Conservation (phyloP, 1,140 invertebrate genomes). For the Potamilus streckersoni region DNA sequence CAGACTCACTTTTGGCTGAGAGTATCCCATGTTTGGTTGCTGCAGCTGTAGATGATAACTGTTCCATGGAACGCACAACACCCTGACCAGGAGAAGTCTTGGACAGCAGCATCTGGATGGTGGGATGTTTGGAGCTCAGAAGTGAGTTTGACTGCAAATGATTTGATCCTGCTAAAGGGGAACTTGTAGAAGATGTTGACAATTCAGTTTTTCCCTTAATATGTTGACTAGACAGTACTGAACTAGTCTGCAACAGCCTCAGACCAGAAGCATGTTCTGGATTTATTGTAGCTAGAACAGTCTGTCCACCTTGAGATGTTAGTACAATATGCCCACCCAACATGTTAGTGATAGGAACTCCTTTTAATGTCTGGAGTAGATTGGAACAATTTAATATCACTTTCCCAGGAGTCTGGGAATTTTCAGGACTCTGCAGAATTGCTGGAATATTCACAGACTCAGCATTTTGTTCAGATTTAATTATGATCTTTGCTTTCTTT, state of each 20-base stretch:
- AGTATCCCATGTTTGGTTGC: too few relatives aligned
- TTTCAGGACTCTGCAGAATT: constrained; percentile 6
- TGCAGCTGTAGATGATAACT: too few relatives aligned
- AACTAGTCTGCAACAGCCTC: too few relatives aligned
- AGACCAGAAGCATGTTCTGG: constrained; percentile 4
- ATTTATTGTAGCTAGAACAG: constrained; percentile 24
- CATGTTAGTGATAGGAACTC: too few relatives aligned
- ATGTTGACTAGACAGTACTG: too few relatives aligned
- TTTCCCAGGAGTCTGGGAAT: constrained; percentile 9
- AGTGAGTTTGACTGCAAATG: background rate
- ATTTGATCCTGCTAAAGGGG: background rate
- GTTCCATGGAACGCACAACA: too few relatives aligned
- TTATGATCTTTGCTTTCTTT: constrained; percentile 40
- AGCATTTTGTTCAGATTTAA: constrained; percentile 3
- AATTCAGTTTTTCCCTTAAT: too few relatives aligned
- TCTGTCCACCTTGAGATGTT: constrained; percentile 26
- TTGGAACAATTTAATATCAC: too few relatives aligned
- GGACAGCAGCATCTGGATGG: constrained; percentile 27
- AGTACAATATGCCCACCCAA: too few relatives aligned
- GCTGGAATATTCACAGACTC: background rate
- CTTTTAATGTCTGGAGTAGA: too few relatives aligned
- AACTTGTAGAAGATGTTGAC: constrained; percentile 1
- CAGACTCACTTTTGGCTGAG: too few relatives aligned
- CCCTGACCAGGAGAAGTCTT: background rate
- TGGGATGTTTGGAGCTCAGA: constrained; percentile 18